Evolutionary conservation across 1,140 invertebrate species (phyloP), one percentile per base, ranked within the genome.

Genomic region (Papilio polytes): DNA sequence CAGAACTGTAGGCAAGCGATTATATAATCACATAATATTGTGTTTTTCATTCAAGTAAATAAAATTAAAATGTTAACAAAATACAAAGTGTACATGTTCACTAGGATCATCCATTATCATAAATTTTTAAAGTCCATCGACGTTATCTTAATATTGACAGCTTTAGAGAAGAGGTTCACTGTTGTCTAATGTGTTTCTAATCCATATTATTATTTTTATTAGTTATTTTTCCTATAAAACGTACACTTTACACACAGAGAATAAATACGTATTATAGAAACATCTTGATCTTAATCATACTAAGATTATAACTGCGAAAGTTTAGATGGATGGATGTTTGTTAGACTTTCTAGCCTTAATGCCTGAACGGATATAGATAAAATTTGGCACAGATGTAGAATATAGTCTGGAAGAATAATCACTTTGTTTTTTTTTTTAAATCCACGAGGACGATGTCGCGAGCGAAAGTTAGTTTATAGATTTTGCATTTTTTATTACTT

Each of bases 51-150:
- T 63, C 22, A 63, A 22, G 22, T 63, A 63, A 63, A 63, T 26
- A 63, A 63, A 12, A 26, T 63, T 63, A 26, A 63, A 63, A 63
- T 59, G 56, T 22, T 63, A 63, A 22, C 59, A 63, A 56, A 51
- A 56, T 56, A 56, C 7, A 18, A 20, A 56, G 18, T 51, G 4
- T 51, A 18, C 48, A 18, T 18, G 48, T 51, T 51, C 6, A 51
- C 48, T 51, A 51, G 48, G 15, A 1, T 18, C 15, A 15, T 18
- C 13, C 13, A 51, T 18, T 56, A 56, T 56, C 18, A 20, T 56
- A 20, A 56, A 56, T 56, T 56, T n/a, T 56, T n/a, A 56, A 8
- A 20, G 8, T 51, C 7, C 18, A 51, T 15, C 48, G 15, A 18
- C 15, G 1, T 56, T 56, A 56, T 63, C 10, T 26, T 26, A 26